Percentiles rank a stretch among this genome's conserved stretches.
Evolutionary conservation across 2,888 invertebrate species (phyloP).

Genomic region (Lasioglossum villosulum): DNA sequence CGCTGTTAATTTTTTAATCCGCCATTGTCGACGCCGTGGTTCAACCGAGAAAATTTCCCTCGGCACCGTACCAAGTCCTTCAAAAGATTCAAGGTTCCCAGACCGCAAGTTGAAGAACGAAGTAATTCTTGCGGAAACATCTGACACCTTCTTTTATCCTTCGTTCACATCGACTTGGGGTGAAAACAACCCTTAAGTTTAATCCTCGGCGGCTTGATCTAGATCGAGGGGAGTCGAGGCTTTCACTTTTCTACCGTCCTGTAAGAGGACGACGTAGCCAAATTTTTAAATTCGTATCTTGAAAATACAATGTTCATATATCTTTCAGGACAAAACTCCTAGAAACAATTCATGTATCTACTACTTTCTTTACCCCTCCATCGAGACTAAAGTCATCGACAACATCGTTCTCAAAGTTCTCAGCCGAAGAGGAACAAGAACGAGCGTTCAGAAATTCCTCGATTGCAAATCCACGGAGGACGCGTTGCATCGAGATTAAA

Average conservation of each 20-base stretch:
- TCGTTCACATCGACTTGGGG: background rate
- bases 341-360: background rate
- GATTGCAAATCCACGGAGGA: background rate
- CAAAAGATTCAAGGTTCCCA: background rate
- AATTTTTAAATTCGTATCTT: background rate
- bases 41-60: background rate
- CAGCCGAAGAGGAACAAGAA: background rate
- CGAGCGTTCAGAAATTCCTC: background rate
- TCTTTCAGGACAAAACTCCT: too few species aligned
- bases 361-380: background rate
- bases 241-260: background rate
- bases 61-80: background rate
- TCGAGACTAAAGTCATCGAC: background rate
- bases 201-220: background rate
- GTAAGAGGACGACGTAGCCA: background rate
- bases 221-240: background rate
- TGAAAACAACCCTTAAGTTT: background rate
- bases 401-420: background rate
- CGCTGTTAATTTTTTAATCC: slow-evolving; percentile 27
- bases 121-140: background rate
- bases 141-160: background rate
- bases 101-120: background rate
- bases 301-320: too few species aligned
- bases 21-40: background rate
- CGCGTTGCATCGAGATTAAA: slow-evolving; percentile 31